These are phyloP conservation scores for Morone chrysops DNA, from an alignment of 2,113 vertebrate genomes.

Conservation along the genomic window DNA sequence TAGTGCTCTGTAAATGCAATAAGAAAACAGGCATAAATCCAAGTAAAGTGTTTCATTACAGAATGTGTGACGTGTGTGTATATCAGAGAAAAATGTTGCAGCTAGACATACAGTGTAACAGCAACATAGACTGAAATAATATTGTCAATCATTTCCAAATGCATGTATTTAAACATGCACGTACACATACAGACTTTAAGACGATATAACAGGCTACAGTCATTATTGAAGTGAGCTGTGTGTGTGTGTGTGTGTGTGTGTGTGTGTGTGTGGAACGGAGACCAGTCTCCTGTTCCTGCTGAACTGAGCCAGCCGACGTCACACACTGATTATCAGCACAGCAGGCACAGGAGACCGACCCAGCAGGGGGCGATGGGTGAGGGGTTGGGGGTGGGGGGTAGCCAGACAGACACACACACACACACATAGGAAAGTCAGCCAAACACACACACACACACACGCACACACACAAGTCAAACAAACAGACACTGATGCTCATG, in stretches of 20 bases:
- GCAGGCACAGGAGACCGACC: conserved; percentile 93
- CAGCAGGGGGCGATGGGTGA: conserved; percentile 63
- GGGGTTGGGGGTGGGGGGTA: conserved; percentile 14
- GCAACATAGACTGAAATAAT: background rate
- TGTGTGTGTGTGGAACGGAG: conserved; percentile 60
- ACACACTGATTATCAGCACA: conserved; percentile 96
- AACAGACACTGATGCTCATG: conserved; percentile 38
- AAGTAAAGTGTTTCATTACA: conserved; percentile 31
- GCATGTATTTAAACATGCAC: background rate
- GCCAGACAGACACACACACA: conserved; percentile 52
- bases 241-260: conserved; percentile 38
- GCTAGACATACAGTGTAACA: background rate
- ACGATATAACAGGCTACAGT: background rate
- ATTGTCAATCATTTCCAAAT: background rate
- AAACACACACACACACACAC: conserved; percentile 24
- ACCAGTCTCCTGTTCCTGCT: conserved; percentile 87
- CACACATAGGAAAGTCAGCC: background rate
- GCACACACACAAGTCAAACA: conserved; percentile 6
- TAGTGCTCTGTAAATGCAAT: conserved; percentile 10
- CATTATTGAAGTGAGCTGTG: conserved; percentile 21
- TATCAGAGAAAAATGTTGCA: background rate
- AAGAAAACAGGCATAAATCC: background rate
- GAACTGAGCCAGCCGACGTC: conserved; percentile 89
- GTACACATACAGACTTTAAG: background rate
- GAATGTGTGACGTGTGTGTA: background rate